phyloP scores from a whole-genome alignment of 2,113 vertebrate species.

The Thermophis baileyi region DNA sequence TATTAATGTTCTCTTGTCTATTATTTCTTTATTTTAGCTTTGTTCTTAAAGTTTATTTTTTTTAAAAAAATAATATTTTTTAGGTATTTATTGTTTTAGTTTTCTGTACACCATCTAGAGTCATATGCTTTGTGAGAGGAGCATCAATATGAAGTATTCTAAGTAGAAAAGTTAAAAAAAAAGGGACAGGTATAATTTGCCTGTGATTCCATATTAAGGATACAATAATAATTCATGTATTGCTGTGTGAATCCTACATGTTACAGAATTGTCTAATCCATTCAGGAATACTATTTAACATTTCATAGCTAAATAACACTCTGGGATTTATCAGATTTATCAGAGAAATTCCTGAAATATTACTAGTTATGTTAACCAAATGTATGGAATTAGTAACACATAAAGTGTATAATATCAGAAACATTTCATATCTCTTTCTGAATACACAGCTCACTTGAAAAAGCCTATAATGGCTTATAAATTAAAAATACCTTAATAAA shows the following conservation, averaged over 20 bases:
- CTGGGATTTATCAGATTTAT: no score
- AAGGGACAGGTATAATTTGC: neutral
- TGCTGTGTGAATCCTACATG: neutral
- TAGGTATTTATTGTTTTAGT: no score
- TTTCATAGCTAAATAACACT: neutral
- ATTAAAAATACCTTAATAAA: conserved; percentile 57
- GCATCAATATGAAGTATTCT: no score
- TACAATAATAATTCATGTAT: neutral
- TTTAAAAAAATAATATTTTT: no score
- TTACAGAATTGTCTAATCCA: neutral
- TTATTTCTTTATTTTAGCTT: neutral
- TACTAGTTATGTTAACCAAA: neutral
- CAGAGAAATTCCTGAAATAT: neutral
- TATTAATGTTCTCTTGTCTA: neutral
- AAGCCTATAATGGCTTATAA: conserved; percentile 38
- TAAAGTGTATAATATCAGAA: neutral
- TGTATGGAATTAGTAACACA: neutral
- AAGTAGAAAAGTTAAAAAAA: neutral
- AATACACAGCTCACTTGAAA: neutral
- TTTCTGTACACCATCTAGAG: no score
- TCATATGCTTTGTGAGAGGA: no score
- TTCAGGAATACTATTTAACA: neutral
- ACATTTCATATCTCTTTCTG: neutral
- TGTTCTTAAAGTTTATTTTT: neutral
- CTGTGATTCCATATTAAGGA: conserved; percentile 10